Percentiles rank a stretch among this genome's conserved stretches.
Evolutionary conservation across 2,113 vertebrate species (phyloP).

Genomic region (Hypomesus transpacificus): DNA sequence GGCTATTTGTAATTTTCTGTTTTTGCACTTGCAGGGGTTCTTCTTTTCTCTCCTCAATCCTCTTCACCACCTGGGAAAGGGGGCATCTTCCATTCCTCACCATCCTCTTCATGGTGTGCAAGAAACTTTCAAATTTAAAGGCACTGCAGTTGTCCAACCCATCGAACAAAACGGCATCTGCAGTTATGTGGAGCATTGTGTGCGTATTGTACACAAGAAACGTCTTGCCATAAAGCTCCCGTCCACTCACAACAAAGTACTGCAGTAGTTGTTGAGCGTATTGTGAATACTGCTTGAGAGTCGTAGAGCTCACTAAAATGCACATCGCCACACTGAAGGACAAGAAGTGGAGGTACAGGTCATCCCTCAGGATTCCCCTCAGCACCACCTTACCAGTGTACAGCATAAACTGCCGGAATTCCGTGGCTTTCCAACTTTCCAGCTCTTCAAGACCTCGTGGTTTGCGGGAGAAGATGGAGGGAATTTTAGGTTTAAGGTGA

Average conservation of each 20-base stretch:
- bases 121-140: slow-evolving; percentile 11
- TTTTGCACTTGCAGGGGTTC: background rate
- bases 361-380: too few relatives aligned
- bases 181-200: slow-evolving; percentile 22
- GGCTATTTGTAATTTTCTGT: background rate
- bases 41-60: slow-evolving; percentile 2
- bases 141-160: slow-evolving; percentile 19
- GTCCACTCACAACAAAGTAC: slow-evolving; percentile 11
- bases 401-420: slow-evolving; percentile 8
- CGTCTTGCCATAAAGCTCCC: background rate
- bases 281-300: background rate
- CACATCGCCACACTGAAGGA: slow-evolving; percentile 20
- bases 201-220: slow-evolving; percentile 18
- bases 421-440: slow-evolving; percentile 11
- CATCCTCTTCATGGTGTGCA: slow-evolving; percentile 10
- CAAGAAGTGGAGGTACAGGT: too few relatives aligned
- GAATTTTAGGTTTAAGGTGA: background rate
- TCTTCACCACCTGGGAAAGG: slow-evolving; percentile 10
- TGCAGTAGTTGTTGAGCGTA: slow-evolving; percentile 15
- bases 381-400: slow-evolving; percentile 15
- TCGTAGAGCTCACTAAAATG: slow-evolving; percentile 7
- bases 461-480: slow-evolving; percentile 3
- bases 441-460: slow-evolving; percentile 1
- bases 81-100: slow-evolving; percentile 1
- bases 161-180: background rate